phyloP scores from a whole-genome alignment of 2,797 vertebrate genomes.

The Glyptemys insculpta region DNA sequence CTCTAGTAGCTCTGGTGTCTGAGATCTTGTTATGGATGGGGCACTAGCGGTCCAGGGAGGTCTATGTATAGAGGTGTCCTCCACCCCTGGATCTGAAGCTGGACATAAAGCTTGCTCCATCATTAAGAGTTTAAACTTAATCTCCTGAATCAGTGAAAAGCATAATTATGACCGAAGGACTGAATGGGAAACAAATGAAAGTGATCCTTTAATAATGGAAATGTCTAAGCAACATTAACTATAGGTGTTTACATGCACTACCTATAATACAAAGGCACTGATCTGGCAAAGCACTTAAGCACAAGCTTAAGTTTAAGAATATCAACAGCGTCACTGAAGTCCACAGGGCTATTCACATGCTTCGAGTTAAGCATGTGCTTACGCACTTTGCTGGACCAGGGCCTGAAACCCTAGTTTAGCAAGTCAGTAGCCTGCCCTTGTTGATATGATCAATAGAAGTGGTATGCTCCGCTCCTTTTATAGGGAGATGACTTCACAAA shows the following conservation, averaged over 20 bases:
- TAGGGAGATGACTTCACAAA: not conserved
- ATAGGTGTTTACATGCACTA: not conserved
- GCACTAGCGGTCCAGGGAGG: no score
- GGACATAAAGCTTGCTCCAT: no score
- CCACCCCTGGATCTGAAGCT: no score
- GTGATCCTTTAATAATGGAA: not conserved
- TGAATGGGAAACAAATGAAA: not conserved
- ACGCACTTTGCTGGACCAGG: not conserved
- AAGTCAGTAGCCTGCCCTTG: not conserved
- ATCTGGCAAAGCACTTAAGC: not conserved
- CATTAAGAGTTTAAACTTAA: no score
- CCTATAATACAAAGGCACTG: not conserved
- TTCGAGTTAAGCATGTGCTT: not conserved
- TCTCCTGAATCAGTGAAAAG: not conserved
- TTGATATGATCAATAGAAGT: not conserved
- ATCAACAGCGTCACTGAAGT: not conserved
- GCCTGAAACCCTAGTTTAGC: not conserved
- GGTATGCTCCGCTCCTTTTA: rapidly evolving
- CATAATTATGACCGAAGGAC: not conserved
- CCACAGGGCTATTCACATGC: not conserved
- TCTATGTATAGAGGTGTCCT: no score
- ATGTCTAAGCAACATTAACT: not conserved
- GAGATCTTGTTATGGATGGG: no score
- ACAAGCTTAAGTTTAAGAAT: not conserved
- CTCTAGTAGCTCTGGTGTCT: no score